Conservation (phyloP, 1,140 invertebrate species). For the Listronotus oregonensis region DNA sequence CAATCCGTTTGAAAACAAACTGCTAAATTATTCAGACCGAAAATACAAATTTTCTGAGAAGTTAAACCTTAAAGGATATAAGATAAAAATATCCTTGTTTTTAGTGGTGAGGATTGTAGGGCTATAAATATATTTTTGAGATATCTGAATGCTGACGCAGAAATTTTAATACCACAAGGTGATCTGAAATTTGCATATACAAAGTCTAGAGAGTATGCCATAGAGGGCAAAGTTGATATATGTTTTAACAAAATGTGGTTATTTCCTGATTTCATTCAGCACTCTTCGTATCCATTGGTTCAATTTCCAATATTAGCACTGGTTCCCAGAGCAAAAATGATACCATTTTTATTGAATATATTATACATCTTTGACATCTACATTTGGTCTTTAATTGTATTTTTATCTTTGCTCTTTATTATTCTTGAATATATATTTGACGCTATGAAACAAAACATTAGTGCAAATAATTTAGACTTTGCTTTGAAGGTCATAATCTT, state of each 20-base stretch:
- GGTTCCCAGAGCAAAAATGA: constrained; percentile 14
- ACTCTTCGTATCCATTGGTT: constrained; percentile 7
- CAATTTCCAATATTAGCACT: background rate
- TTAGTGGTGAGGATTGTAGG: background rate
- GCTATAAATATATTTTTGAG: constrained; percentile 9
- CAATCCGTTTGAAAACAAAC: constrained; percentile 12
- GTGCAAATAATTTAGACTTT: background rate
- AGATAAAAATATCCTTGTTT: constrained; percentile 4
- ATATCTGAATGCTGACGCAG: constrained; percentile 12
- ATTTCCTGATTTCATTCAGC: background rate
- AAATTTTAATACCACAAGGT: background rate
- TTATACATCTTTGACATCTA: constrained; percentile 13
- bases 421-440: background rate
- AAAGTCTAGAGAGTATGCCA: background rate
- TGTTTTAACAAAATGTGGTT: constrained; percentile 11
- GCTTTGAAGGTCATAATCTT: constrained; percentile 12
- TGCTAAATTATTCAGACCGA: background rate
- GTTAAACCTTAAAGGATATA: constrained; percentile 13
- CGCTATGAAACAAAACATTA: background rate
- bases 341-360: constrained; percentile 5
- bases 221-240: constrained; percentile 15
- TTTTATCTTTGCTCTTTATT: background rate
- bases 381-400: constrained; percentile 17
- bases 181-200: background rate
- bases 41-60: background rate